Evolutionary conservation across 2,888 invertebrate genomes (phyloP).

Genomic region (Aplocera efformata): DNA sequence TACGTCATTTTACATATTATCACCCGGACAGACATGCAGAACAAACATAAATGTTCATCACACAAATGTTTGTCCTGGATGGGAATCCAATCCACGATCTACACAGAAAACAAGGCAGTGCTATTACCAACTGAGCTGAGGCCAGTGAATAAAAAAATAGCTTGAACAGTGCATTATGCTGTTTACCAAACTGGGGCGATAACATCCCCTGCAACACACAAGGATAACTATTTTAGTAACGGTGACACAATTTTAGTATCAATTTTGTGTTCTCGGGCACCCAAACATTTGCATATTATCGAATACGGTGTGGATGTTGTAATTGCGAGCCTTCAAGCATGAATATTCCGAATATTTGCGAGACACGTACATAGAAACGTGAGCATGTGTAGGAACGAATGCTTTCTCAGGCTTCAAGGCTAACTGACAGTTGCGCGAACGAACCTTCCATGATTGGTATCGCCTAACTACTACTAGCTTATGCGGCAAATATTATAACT

Average conservation of each 20-base stretch:
- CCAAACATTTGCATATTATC: constrained; percentile 21
- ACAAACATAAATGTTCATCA: no score
- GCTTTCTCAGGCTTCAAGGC: constrained; percentile 59
- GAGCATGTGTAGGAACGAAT: constrained; percentile 38
- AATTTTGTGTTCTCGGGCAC: constrained; percentile 16
- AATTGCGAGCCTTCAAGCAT: constrained; percentile 37
- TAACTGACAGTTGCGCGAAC: constrained; percentile 52
- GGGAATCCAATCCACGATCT: no score
- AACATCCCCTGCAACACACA: constrained; percentile 27
- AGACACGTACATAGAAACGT: constrained; percentile 27
- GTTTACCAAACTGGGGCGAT: constrained; percentile 15
- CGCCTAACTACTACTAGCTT: constrained; percentile 41
- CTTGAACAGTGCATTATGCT: no score
- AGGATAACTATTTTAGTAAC: constrained; percentile 33
- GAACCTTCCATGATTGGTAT: constrained; percentile 48
- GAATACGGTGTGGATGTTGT: constrained; percentile 40
- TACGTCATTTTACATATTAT: no score
- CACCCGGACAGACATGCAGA: no score
- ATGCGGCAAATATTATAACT: constrained; percentile 11
- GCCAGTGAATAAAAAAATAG: no score
- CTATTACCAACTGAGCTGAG: no score
- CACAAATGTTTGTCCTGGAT: no score
- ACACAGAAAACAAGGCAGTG: no score
- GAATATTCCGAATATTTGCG: constrained; percentile 39
- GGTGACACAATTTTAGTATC: constrained; percentile 22